Conservation (phyloP, 2,797 vertebrate genomes). For the Ctenopoma multispine region DNA sequence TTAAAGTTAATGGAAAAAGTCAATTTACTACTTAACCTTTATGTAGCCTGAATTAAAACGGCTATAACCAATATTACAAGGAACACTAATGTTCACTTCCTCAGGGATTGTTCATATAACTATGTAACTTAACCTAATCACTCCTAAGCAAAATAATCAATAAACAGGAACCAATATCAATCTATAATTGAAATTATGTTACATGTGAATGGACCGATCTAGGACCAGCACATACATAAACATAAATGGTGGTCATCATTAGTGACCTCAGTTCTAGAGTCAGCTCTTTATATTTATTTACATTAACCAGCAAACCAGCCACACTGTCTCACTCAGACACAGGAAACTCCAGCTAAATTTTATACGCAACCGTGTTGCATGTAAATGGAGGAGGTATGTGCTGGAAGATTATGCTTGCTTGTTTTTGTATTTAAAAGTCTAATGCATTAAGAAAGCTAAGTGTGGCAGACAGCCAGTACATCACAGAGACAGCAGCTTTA, state of each 20-base stretch:
- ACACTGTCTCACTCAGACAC: neutral
- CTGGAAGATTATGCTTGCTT: constrained; percentile 43
- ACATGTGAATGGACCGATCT: constrained; percentile 34
- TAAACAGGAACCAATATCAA: constrained; percentile 61
- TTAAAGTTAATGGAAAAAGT: constrained; percentile 1
- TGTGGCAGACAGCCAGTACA: constrained; percentile 80
- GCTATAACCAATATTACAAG: constrained; percentile 22
- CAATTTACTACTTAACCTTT: constrained; percentile 1
- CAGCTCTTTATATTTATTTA: constrained; percentile 5
- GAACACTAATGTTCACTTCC: constrained; percentile 39
- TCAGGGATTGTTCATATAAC: constrained; percentile 28
- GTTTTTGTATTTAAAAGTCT: constrained; percentile 54
- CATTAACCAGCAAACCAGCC: constrained; percentile 1
- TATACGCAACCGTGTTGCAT: neutral
- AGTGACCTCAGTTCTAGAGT: neutral
- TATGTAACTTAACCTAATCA: constrained; percentile 17
- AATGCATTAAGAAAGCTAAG: constrained; percentile 61
- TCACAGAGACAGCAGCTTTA: constrained; percentile 71
- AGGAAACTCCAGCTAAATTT: constrained; percentile 12
- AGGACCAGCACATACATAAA: constrained; percentile 23
- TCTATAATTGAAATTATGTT: constrained; percentile 43
- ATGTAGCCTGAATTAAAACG: constrained; percentile 20
- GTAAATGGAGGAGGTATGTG: neutral
- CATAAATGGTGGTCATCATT: constrained; percentile 16
- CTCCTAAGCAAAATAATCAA: constrained; percentile 60